Percentiles rank a stretch among this genome's conserved stretches.
Conservation (phyloP, 2,113 vertebrate genomes). For the Vulpes vulpes region DNA sequence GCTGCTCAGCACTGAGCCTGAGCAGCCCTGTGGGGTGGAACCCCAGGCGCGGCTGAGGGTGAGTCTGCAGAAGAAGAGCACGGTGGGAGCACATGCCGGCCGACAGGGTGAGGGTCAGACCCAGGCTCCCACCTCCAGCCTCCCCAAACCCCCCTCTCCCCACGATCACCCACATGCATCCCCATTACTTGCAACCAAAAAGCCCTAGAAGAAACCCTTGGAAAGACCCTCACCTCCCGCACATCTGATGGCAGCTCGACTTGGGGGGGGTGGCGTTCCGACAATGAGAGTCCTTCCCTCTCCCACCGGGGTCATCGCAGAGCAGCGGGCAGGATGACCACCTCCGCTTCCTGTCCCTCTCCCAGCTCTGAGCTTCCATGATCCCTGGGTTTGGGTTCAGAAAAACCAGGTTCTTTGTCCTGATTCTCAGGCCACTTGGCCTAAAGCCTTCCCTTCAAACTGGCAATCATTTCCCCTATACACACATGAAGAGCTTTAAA, state of each 20-base stretch:
- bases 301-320: background rate
- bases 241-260: background rate
- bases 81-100: background rate
- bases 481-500: background rate
- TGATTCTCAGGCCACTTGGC: background rate
- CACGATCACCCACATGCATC: background rate
- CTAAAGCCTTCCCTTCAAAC: background rate
- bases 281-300: background rate
- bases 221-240: background rate
- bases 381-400: background rate
- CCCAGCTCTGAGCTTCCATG: background rate
- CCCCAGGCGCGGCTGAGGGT: rapidly evolving
- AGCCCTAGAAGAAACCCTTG: background rate
- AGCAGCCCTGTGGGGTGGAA: background rate
- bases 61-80: background rate
- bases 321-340: background rate
- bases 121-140: background rate
- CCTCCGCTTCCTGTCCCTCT: background rate
- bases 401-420: background rate
- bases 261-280: background rate
- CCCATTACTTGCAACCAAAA: background rate
- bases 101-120: background rate
- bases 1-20: background rate
- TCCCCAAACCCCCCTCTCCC: background rate
- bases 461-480: background rate